Percentiles rank a stretch among this genome's conserved stretches.
phyloP scores from a whole-genome alignment of 2,113 vertebrate species.

The Marcusenius ussheri region DNA sequence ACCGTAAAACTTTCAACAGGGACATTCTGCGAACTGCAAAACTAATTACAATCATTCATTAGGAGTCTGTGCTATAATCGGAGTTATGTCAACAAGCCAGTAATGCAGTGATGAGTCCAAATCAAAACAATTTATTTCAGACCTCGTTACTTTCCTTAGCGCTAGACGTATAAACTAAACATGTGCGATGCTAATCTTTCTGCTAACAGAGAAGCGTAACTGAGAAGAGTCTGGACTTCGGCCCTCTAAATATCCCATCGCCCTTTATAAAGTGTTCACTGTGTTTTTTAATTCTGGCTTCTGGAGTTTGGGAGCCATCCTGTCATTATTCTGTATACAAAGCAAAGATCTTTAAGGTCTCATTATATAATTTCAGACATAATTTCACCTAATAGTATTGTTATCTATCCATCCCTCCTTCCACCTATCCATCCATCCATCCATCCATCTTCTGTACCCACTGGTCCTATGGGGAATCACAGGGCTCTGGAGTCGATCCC shows the following conservation, averaged over 20 bases:
- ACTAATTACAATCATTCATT: conserved; percentile 21
- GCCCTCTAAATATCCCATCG: neutral
- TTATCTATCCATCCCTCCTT: neutral
- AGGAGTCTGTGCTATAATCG: neutral
- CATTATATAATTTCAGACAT: neutral
- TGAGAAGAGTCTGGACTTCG: neutral
- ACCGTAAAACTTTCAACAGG: conserved; percentile 11
- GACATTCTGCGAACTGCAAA: neutral
- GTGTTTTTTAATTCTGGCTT: neutral
- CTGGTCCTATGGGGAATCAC: neutral
- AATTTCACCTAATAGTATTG: neutral
- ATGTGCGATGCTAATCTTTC: conserved; percentile 5
- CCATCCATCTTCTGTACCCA: neutral
- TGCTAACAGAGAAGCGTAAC: neutral
- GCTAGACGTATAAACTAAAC: neutral
- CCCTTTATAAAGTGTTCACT: neutral
- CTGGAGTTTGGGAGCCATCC: neutral
- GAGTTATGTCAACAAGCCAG: neutral
- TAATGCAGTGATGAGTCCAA: conserved; percentile 4
- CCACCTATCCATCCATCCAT: neutral
- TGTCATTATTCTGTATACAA: neutral
- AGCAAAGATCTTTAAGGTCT: neutral
- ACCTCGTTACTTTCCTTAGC: conserved; percentile 5
- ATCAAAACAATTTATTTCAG: conserved; percentile 20
- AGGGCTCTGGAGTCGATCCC: neutral